Percentiles rank a stretch among this genome's conserved stretches.
Evolutionary conservation across 2,113 vertebrate genomes (phyloP).

Genomic region (Spea bombifrons): DNA sequence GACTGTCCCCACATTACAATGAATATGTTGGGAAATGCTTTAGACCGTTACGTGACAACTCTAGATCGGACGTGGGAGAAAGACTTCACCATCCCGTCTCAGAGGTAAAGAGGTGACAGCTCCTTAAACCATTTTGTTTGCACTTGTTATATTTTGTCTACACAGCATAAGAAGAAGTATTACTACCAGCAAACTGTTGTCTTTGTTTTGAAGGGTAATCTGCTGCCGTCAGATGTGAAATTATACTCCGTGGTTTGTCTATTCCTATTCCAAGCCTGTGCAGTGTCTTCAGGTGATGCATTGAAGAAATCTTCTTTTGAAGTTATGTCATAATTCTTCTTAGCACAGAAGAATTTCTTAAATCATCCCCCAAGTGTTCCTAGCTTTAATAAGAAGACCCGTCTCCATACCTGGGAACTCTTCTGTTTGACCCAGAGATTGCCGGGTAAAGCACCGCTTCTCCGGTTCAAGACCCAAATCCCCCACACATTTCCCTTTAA

Average conservation of each 20-base stretch:
- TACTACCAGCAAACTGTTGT: neutral
- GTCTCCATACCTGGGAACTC: no score
- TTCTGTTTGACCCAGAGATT: no score
- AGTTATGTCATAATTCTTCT: neutral
- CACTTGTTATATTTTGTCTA: conserved; percentile 8
- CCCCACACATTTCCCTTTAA: no score
- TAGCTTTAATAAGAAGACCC: conserved; percentile 13
- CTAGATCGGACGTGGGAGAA: neutral
- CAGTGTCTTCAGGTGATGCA: neutral
- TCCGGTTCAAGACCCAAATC: no score
- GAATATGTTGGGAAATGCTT: neutral
- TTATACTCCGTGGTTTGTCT: neutral
- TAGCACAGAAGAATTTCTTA: neutral
- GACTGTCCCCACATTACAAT: no score
- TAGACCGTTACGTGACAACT: neutral
- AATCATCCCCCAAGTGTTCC: neutral
- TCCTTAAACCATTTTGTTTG: conserved; percentile 5
- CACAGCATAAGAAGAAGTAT: neutral
- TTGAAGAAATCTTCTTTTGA: conserved; percentile 26
- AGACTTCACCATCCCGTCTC: neutral
- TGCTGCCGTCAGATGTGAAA: conserved; percentile 24
- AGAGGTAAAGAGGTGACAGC: neutral
- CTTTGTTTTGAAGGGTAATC: conserved; percentile 20
- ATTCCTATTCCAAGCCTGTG: conserved; percentile 13
- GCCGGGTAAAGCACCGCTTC: no score